Base-by-base conservation (phyloP, 2,888 invertebrate genomes). In the Opisthograptis luteolata region DNA sequence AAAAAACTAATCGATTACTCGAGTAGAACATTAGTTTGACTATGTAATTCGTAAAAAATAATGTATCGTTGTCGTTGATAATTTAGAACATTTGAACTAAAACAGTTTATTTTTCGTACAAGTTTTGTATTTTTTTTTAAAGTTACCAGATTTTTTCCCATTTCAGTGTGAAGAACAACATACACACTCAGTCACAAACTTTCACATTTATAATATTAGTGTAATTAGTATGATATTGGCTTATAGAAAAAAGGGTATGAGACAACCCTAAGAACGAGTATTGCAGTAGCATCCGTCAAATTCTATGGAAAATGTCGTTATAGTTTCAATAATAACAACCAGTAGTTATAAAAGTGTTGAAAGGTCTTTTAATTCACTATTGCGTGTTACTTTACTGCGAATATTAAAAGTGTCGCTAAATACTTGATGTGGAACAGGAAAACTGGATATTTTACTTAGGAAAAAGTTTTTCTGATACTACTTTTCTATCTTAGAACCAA, bases 271-370 rank as follows among this genome's bases (percentile, higher is more conserved):
- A 17, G 7, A 34, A 25, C 20, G 24, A 24, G 34, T 34, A 34
- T 40, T 45, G 30, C 37, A 15, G 36, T 37, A 20, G 42, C 39
- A 42, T 55, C 50, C 46, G 28, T 15, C 22, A 25, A 44, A 27
- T 50, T 60, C 54, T 54, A 47, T 49, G 44, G 58, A 58, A 60
- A 58, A 58, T 54, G 42, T 25, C 34, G 44, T 50, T 57, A 55
- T 46, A 50, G 49, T 55, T 57, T 59, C 14, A 54, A 13, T 52
- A 43, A 47, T 39, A 28, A 19, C 39, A 36, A 32, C 45, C 40
- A 40, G 45, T 14, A 35, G 25, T 36, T 34, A 43, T 48, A 40
- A 37, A n/a, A n/a, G n/a, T 54, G 48, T 49, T 13, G 40, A 55
- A 53, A 49, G 34, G 41, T 44, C 51, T 55, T 55, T 47, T 37